Base-by-base conservation (phyloP, 2,113 vertebrate genomes). In the Rutilus rutilus region DNA sequence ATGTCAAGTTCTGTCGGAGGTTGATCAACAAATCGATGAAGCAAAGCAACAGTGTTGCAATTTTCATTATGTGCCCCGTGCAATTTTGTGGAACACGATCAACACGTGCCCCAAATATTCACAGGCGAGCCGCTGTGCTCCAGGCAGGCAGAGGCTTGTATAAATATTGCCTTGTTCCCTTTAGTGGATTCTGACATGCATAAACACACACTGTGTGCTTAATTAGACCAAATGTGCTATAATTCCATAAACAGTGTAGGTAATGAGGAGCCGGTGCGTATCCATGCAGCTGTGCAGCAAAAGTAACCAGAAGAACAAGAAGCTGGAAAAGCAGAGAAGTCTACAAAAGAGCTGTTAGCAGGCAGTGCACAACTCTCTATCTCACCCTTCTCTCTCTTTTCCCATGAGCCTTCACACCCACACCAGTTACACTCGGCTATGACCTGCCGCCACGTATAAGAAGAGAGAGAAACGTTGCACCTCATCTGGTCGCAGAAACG, bases 241-340 rank as follows among this genome's bases (percentile, higher is more conserved):
- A 87, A 83, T 88, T 85, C 79, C 65, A 62, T 87, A 85, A 30
- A 78, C n/a, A 69, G 64, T 86, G 71, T 85, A 80, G 67, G 59
- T 87, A 88, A 87, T 10, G 25, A 76, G 79, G 74, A 50, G 27
- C 33, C 27, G 33, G 54, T 73, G 78, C 64, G 17, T 85, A 64
- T 87, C 25, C 86, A 82, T 90, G 42, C 82, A 95, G 95, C 87
- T 95, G 87, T 90, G 89, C 57, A 83, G 87, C 62, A 87, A 50
- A 86, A 83, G 94, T 90, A 93, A 93, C 64, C 80, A 88, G 74
- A 84, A 69, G 45, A 91, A 94, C 87, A 89, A 88, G 92, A 90
- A 90, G 87, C 91, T 93, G 75, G 76, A 94, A 87, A 89, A 93
- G 71, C 91, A 94, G 86, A 91, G 89, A 89, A 90, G 88, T 77